Conservation (phyloP, 2,888 invertebrate genomes). For the Malthinus seriepunctatus region DNA sequence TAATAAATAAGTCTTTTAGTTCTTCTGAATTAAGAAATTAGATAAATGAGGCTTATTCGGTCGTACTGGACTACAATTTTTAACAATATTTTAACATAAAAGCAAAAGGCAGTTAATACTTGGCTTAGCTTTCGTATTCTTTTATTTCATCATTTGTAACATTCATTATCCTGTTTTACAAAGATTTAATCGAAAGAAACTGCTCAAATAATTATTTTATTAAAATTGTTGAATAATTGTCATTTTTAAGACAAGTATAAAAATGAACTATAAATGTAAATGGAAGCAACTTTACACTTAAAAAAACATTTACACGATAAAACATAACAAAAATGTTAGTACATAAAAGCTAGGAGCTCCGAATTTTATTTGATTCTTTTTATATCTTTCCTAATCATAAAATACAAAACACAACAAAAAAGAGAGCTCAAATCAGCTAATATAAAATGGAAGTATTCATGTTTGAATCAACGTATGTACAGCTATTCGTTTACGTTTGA, state of each 20-base stretch:
- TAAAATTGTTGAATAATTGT: conserved; percentile 1
- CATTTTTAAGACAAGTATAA: conserved; percentile 29
- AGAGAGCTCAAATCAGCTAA: conserved; percentile 4
- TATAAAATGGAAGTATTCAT: conserved; percentile 11
- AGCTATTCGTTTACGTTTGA: conserved; percentile 11
- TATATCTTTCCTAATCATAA: not conserved
- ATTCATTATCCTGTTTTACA: too few relatives aligned
- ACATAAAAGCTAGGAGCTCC: too few relatives aligned
- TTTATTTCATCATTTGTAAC: too few relatives aligned
- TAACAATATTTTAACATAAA: too few relatives aligned
- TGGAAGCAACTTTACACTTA: conserved; percentile 29
- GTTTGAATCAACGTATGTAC: conserved; percentile 8
- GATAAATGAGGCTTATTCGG: too few relatives aligned
- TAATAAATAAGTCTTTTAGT: too few relatives aligned
- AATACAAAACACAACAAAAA: not conserved
- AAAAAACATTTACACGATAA: conserved; percentile 19
- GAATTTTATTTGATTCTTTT: too few relatives aligned
- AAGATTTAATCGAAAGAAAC: not conserved
- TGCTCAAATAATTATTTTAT: not conserved
- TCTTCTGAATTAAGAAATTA: too few relatives aligned
- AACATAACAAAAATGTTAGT: conserved; percentile 24
- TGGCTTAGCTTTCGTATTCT: too few relatives aligned
- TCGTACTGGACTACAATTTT: too few relatives aligned
- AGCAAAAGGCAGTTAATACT: too few relatives aligned
- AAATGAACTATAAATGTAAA: conserved; percentile 33